Conservation (phyloP, 2,888 invertebrate species). For the Tetragnatha montana region DNA sequence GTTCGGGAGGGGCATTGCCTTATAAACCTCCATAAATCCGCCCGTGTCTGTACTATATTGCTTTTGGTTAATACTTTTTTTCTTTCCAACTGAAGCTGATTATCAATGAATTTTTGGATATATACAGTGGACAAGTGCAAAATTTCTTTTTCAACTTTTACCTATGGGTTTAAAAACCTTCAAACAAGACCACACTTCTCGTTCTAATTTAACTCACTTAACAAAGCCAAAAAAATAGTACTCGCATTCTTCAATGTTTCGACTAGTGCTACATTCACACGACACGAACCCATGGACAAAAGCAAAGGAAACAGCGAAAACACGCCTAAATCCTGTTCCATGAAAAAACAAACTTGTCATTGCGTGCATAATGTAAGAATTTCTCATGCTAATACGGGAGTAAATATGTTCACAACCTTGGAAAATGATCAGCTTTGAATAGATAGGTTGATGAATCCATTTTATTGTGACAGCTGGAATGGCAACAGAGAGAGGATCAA, state of each 20-base stretch:
- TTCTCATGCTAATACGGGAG: not conserved
- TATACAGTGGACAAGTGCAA: no score
- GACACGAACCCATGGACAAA: not conserved
- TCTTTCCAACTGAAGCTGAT: no score
- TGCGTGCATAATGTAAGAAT: conserved; percentile 31
- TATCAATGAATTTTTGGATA: no score
- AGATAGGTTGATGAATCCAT: conserved; percentile 15
- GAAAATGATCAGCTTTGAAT: conserved; percentile 15
- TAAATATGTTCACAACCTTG: conserved; percentile 39
- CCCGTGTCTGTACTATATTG: no score
- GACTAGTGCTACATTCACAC: not conserved
- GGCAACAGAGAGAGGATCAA: conserved; percentile 1
- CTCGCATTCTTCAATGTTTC: not conserved
- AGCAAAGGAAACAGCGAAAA: not conserved
- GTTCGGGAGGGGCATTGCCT: no score
- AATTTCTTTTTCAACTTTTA: not conserved
- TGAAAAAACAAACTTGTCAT: not conserved
- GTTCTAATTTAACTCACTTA: not conserved
- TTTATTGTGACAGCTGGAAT: conserved; percentile 12
- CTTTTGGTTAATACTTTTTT: no score
- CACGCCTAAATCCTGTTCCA: not conserved
- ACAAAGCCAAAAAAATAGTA: not conserved
- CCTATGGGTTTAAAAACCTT: not conserved
- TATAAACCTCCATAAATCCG: no score
- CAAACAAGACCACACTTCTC: not conserved